Percentiles rank a stretch among this genome's conserved stretches.
Conservation (phyloP, 2,113 vertebrate genomes). For the Diadophis punctatus region DNA sequence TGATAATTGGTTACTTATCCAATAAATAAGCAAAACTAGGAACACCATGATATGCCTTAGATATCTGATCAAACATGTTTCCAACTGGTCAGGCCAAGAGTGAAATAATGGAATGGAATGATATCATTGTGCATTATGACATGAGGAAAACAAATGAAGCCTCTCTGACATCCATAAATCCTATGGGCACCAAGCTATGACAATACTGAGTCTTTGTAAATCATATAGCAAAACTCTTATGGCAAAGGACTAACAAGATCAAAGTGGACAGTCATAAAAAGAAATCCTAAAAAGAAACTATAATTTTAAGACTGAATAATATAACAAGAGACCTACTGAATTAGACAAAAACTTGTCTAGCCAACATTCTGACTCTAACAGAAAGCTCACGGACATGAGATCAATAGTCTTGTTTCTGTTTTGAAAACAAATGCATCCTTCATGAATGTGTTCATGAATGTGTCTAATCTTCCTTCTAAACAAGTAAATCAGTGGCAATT, state of each 20-base stretch:
- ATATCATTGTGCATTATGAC: not conserved
- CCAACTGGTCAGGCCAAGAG: not conserved
- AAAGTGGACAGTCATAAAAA: not conserved
- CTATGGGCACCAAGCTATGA: not conserved
- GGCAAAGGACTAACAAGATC: not conserved
- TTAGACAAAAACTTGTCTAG: not conserved
- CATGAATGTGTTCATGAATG: not conserved
- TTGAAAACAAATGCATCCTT: not conserved
- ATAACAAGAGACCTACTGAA: not conserved
- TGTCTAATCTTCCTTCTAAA: not conserved
- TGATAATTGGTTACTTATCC: not conserved
- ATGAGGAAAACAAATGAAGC: not conserved
- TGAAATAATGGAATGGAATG: not conserved
- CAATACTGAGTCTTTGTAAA: not conserved
- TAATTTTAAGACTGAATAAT: not conserved
- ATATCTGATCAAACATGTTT: not conserved
- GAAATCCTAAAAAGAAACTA: not conserved
- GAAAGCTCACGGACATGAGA: not conserved
- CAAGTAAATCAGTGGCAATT: not conserved
- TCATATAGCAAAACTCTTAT: not conserved
- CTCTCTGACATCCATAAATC: not conserved
- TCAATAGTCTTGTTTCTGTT: not conserved
- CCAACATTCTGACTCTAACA: not conserved
- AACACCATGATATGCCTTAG: not conserved
- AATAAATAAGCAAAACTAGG: not conserved